Percentiles rank a stretch among this genome's conserved stretches.
phyloP scores from a whole-genome alignment of 2,888 invertebrate species.

The Rosalia funebris region DNA sequence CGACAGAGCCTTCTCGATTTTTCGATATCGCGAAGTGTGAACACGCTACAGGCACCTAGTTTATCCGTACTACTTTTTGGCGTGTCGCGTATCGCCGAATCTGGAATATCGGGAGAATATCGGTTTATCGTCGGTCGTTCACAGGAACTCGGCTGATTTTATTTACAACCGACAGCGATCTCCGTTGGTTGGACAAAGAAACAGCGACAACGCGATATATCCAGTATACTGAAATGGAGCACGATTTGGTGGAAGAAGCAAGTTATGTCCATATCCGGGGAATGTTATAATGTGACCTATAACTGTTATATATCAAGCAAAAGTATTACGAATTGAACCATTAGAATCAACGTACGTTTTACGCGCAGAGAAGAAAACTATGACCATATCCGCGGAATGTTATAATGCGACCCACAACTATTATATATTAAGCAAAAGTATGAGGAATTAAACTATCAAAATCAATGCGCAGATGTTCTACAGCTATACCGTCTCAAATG shows the following conservation, averaged over 20 bases:
- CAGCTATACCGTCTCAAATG: too few relatives aligned
- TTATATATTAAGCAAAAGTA: too few relatives aligned
- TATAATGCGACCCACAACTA: too few relatives aligned
- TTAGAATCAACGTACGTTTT: too few relatives aligned
- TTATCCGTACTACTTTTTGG: slow-evolving; percentile 28
- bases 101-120: slow-evolving; percentile 41
- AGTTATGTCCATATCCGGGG: not conserved
- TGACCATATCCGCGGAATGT: too few relatives aligned
- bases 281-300: not conserved
- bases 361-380: too few relatives aligned
- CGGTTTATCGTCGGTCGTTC: slow-evolving; percentile 35
- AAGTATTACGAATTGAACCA: not conserved
- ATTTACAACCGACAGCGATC: slow-evolving; percentile 27
- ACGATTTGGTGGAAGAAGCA: not conserved
- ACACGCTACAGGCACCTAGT: slow-evolving; percentile 25
- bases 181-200: slow-evolving; percentile 4
- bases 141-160: slow-evolving; percentile 32
- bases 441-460: too few relatives aligned
- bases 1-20: not conserved
- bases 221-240: slow-evolving; percentile 9
- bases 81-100: slow-evolving; percentile 35
- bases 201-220: slow-evolving; percentile 1
- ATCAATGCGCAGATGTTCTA: too few relatives aligned
- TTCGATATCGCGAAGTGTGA: not conserved
- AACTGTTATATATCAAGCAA: not conserved